A percentile compares a stretch with the other conserved stretches of the same genome.
Evolutionary conservation across 2,113 vertebrate species (phyloP).

Genomic region (Laticauda laticaudata): DNA sequence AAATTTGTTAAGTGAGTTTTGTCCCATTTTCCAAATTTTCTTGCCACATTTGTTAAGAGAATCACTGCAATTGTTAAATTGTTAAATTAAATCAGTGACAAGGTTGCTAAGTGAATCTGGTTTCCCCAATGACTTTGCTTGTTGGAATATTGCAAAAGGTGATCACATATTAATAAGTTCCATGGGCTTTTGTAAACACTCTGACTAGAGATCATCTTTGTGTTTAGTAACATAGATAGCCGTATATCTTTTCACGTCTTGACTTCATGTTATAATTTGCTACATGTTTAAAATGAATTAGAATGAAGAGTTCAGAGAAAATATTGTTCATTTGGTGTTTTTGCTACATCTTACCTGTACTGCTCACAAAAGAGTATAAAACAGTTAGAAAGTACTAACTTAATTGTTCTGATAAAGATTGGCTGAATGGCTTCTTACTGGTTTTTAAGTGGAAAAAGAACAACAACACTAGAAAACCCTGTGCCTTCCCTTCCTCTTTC

Average conservation of each 20-base stretch:
- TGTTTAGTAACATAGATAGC: neutral
- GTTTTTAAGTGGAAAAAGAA: neutral
- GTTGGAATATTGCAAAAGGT: no score
- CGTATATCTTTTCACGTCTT: neutral
- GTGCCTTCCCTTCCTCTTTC: neutral
- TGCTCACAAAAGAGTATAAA: neutral
- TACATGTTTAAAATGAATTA: neutral
- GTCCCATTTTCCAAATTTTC: no score
- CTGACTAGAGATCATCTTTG: neutral
- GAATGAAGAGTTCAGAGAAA: neutral
- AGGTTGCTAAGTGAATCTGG: no score
- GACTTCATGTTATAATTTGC: neutral
- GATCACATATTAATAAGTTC: neutral
- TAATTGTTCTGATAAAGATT: neutral
- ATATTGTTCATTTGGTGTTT: neutral
- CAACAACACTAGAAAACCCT: neutral
- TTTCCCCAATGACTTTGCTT: no score
- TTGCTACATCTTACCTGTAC: neutral
- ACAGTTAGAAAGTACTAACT: neutral
- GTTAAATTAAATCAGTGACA: no score
- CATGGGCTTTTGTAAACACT: neutral
- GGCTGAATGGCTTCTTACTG: neutral
- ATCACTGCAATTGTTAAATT: no score
- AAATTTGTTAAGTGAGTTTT: no score
- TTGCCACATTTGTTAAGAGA: no score